Base-by-base conservation (phyloP, 2,888 invertebrate species). In the Tinea semifulvella region DNA sequence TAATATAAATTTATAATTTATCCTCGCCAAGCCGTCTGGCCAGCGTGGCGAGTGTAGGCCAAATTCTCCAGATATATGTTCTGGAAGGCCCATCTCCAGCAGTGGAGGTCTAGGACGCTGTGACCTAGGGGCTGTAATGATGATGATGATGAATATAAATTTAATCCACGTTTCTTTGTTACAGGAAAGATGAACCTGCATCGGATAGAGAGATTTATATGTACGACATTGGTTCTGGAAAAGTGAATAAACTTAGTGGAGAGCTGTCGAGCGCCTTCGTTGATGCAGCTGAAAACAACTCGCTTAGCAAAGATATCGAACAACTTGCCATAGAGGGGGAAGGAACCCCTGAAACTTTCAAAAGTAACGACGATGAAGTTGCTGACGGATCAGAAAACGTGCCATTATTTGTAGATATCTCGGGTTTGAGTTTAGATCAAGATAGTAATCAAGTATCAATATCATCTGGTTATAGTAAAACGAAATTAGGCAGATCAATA, bases 281-380 rank as follows among this genome's bases (percentile, higher is more conserved):
- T 1, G 90, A 91, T 60, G 93, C 92, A 36, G 94, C 94, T 16
- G 93, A 93, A 71, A 91, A 90, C 53, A 94, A 94, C 67, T 87
- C 92, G 6, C 72, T 84, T 39, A 85, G 85, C 51, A 85, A 86
- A 66, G 87, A 88, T 51, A 73, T 85, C 49, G 86, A 85, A 55
- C 80, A 83, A 52, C 69, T 85, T 19, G 83, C 82, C 16, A 79
- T 83, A 42, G 73, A 76, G 57, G 82, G 82, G 44, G 77, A 82
- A 49, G 83, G 83, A 31, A 65, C 58, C 40, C 77, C 74, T 28
- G 79, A 76, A 56, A 65, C 60, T 39, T 79, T 80, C 52, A 57
- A 64, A 46, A 72, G 64, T 50, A 61, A 57, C 42, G 67, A 65
- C 16, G 72, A 75, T 43, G 53, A 53, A 36, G 56, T 53, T 35